Percentiles rank a stretch among this genome's conserved stretches.
phyloP scores from a whole-genome alignment of 1,140 invertebrate species.

The Dinothrombium tinctorium region DNA sequence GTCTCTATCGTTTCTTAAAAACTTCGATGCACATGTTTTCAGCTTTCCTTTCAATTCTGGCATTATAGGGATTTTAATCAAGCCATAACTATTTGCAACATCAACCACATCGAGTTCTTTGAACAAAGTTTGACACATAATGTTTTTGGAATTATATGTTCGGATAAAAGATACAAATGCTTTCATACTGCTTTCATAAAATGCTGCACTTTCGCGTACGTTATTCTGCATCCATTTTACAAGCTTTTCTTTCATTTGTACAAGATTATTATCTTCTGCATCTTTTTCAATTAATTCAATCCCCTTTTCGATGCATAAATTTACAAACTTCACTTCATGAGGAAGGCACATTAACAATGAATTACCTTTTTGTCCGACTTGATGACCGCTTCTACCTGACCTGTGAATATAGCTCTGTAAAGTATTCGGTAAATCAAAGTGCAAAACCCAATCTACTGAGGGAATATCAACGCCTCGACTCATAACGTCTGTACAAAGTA shows the following conservation, averaged over 20 bases:
- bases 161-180: slow-evolving; percentile 90
- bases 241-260: slow-evolving; percentile 23
- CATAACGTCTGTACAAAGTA: slow-evolving; percentile 90
- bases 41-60: slow-evolving; percentile 59
- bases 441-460: slow-evolving; percentile 82
- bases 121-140: slow-evolving; percentile 10
- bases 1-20: slow-evolving; percentile 41
- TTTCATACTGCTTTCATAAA: slow-evolving; percentile 64
- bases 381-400: slow-evolving; percentile 61
- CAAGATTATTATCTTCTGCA: slow-evolving; percentile 3
- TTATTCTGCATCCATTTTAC: slow-evolving; percentile 5
- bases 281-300: slow-evolving; percentile 15
- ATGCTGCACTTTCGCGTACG: slow-evolving; percentile 33
- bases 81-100: slow-evolving; percentile 62
- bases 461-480: slow-evolving; percentile 88
- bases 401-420: slow-evolving; percentile 62
- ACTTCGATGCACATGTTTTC: slow-evolving; percentile 35
- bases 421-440: slow-evolving; percentile 73
- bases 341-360: slow-evolving; percentile 63
- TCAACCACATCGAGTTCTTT: slow-evolving; percentile 59
- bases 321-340: slow-evolving; percentile 69
- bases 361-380: slow-evolving; percentile 64
- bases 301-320: slow-evolving; percentile 46
- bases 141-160: slow-evolving; percentile 37
- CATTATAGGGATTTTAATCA: slow-evolving; percentile 76